Percentiles rank a stretch among this genome's conserved stretches.
phyloP scores from a whole-genome alignment of 1,140 invertebrate species.

The Danaus plexippus region DNA sequence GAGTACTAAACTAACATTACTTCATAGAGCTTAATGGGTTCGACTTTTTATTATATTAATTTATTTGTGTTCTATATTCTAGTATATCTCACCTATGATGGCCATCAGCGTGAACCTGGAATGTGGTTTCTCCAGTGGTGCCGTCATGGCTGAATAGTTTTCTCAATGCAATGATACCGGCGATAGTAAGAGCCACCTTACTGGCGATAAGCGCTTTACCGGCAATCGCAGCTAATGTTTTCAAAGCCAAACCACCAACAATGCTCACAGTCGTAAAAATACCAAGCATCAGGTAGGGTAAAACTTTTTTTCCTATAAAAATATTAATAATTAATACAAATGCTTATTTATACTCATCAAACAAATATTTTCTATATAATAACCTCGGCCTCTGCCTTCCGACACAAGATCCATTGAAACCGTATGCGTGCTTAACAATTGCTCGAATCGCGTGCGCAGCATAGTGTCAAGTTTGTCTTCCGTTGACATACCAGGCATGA shows the following conservation, averaged over 20 bases:
- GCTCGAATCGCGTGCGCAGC: conserved; percentile 64
- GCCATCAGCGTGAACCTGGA: conserved; percentile 77
- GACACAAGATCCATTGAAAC: conserved; percentile 64
- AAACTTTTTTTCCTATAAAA: conserved; percentile 63
- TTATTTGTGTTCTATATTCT: too few species aligned
- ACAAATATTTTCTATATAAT: conserved; percentile 14
- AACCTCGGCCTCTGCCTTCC: conserved; percentile 69
- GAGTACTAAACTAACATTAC: conserved; percentile 8
- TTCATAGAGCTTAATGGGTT: not conserved
- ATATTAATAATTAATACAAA: conserved; percentile 11
- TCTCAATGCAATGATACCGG: conserved; percentile 78
- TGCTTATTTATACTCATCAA: not conserved
- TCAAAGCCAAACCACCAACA: conserved; percentile 74
- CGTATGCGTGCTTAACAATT: conserved; percentile 64
- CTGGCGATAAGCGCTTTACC: conserved; percentile 79
- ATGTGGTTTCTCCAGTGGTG: conserved; percentile 72
- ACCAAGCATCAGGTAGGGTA: conserved; percentile 74
- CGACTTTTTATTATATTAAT: too few species aligned
- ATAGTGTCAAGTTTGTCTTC: conserved; percentile 67
- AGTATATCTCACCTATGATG: conserved; percentile 70
- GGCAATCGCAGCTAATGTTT: conserved; percentile 76
- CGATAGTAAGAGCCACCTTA: conserved; percentile 79
- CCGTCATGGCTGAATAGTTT: conserved; percentile 77
- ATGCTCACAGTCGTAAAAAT: conserved; percentile 76
- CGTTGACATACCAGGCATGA: conserved; percentile 63